Conservation (phyloP, 2,797 vertebrate species). For the Myiothlypis chrysogaster region DNA sequence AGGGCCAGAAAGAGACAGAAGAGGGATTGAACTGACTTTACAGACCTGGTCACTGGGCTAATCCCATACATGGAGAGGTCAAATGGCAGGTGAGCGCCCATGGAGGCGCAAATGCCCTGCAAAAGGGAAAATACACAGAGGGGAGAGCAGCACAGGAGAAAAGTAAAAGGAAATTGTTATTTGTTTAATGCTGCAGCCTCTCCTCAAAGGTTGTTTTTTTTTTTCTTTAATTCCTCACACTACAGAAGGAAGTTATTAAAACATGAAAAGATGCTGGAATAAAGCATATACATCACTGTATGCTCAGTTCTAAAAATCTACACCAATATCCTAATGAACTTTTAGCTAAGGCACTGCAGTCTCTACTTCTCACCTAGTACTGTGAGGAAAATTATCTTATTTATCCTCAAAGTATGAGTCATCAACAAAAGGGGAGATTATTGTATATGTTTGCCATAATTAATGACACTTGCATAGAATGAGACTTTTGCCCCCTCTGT, state of each 20-base stretch:
- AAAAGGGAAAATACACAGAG: neutral
- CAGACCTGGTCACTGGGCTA: neutral
- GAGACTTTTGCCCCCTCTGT: neutral
- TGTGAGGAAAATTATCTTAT: neutral
- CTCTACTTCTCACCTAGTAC: neutral
- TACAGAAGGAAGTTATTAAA: neutral
- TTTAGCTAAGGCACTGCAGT: neutral
- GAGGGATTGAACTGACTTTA: neutral
- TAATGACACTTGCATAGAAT: conserved; percentile 1
- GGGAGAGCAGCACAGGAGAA: neutral
- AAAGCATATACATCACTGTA: neutral
- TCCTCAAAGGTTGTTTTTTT: neutral
- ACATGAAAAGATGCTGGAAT: neutral
- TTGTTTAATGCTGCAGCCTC: neutral
- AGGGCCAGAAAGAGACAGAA: neutral
- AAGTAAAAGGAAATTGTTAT: neutral
- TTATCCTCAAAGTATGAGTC: neutral
- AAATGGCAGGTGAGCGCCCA: neutral
- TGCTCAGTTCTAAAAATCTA: neutral
- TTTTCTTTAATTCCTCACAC: neutral
- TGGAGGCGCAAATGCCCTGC: neutral
- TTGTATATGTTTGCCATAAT: neutral
- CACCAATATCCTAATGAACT: neutral
- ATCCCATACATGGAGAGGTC: neutral
- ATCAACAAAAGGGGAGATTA: neutral